Percentiles rank a stretch among this genome's conserved stretches.
phyloP scores from a whole-genome alignment of 2,113 vertebrate species.

The Neotragus moschatus region DNA sequence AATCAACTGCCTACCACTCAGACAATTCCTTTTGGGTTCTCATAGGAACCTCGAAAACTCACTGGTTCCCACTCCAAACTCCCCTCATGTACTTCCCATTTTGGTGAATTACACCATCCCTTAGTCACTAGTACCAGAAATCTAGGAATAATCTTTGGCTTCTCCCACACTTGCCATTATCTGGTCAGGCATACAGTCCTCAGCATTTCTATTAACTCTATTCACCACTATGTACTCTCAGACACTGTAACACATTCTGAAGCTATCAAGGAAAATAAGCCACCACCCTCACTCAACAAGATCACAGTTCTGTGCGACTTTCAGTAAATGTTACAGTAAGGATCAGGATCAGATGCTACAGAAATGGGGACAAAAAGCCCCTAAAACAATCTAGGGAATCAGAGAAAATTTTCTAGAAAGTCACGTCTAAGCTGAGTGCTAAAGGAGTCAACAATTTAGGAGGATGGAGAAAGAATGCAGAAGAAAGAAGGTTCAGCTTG shows the following conservation, averaged over 20 bases:
- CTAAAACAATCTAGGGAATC: not conserved
- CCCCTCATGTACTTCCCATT: not conserved
- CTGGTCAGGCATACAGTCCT: not conserved
- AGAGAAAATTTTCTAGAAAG: not conserved
- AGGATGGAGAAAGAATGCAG: not conserved
- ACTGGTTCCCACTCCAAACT: not conserved
- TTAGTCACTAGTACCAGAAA: not conserved
- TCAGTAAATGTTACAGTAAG: not conserved
- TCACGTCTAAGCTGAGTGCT: not conserved
- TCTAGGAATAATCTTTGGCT: not conserved
- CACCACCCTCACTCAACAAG: not conserved
- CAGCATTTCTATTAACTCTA: not conserved
- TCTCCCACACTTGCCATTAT: not conserved
- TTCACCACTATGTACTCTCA: not conserved
- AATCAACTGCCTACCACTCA: not conserved
- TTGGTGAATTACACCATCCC: not conserved
- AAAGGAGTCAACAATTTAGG: slow-evolving; percentile 1
- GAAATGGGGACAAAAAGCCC: not conserved
- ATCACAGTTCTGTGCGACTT: not conserved
- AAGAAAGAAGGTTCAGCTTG: not conserved
- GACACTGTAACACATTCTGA: not conserved
- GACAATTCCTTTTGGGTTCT: not conserved
- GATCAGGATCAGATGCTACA: not conserved
- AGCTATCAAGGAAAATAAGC: not conserved
- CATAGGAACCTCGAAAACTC: not conserved